These are phyloP conservation scores for Cheilosia impressa DNA, from an alignment of 2,888 invertebrate species.

Conservation along the genomic window DNA sequence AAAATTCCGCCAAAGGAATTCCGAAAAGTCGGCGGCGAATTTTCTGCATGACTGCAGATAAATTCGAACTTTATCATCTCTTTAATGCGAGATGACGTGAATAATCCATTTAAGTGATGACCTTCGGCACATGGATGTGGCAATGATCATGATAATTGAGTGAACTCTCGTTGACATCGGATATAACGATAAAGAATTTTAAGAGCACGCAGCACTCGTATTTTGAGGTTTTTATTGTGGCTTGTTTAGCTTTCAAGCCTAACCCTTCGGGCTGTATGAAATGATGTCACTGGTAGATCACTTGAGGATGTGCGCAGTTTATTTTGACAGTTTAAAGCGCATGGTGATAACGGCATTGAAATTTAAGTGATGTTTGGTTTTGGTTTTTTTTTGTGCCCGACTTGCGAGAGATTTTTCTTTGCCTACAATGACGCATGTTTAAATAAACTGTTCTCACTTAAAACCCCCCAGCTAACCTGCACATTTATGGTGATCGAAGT, in stretches of 20 bases:
- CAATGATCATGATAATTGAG: slow-evolving; percentile 58
- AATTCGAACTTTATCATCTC: slow-evolving; percentile 42
- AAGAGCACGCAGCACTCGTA: slow-evolving; percentile 44
- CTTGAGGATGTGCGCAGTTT: background rate
- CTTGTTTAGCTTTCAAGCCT: slow-evolving; percentile 7
- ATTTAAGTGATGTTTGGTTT: background rate
- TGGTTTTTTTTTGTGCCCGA: too few species aligned
- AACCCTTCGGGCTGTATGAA: slow-evolving; percentile 28
- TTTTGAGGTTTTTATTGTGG: background rate
- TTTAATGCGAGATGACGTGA: slow-evolving; percentile 7
- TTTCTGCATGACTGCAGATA: slow-evolving; percentile 47
- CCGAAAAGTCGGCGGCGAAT: slow-evolving; percentile 18
- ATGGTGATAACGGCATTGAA: background rate
- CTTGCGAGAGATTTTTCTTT: too few species aligned
- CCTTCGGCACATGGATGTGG: slow-evolving; percentile 44
- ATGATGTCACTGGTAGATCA: slow-evolving; percentile 39
- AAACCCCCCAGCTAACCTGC: too few species aligned
- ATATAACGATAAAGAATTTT: slow-evolving; percentile 36
- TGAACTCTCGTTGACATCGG: slow-evolving; percentile 66
- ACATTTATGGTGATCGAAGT: too few species aligned
- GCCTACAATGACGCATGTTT: too few species aligned
- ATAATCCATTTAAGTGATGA: slow-evolving; percentile 13
- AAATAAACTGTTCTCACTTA: too few species aligned
- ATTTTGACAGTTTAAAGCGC: background rate
- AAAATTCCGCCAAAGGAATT: slow-evolving; percentile 1